Evolutionary conservation across 2,113 vertebrate genomes (phyloP).

Genomic region (Hydropotes inermis): DNA sequence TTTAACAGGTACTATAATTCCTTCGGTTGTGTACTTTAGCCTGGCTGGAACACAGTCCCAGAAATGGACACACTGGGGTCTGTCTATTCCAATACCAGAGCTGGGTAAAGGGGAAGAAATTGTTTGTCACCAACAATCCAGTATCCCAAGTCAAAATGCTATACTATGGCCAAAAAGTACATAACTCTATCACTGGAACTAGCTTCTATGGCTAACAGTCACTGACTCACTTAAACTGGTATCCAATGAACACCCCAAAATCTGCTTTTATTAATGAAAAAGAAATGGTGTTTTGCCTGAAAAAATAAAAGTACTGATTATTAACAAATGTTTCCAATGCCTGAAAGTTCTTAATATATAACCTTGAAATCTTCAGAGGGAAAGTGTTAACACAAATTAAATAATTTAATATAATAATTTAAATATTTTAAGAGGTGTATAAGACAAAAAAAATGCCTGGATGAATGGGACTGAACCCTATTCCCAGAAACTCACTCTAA

Average conservation of each 20-base stretch:
- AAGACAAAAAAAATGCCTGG: background rate
- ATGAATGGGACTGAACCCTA: background rate
- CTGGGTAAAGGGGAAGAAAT: background rate
- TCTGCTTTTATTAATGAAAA: conserved; percentile 18
- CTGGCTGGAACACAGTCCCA: background rate
- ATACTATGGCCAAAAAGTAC: background rate
- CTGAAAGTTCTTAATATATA: background rate
- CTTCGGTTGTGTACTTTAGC: background rate
- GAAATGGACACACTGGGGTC: accelerated
- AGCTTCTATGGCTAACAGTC: background rate
- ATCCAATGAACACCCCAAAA: background rate
- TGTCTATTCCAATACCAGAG: background rate
- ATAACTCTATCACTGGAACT: background rate
- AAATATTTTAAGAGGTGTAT: background rate
- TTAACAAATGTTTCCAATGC: background rate
- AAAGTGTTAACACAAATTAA: background rate
- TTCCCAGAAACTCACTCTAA: background rate
- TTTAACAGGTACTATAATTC: background rate
- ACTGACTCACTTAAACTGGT: background rate
- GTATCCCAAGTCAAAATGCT: background rate
- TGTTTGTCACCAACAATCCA: background rate
- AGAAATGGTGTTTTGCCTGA: background rate
- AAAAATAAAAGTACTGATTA: background rate
- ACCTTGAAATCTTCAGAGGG: background rate
- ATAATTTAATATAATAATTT: background rate